Base-by-base conservation (phyloP, 2,113 vertebrate genomes). In the Thinocorus orbignyianus region DNA sequence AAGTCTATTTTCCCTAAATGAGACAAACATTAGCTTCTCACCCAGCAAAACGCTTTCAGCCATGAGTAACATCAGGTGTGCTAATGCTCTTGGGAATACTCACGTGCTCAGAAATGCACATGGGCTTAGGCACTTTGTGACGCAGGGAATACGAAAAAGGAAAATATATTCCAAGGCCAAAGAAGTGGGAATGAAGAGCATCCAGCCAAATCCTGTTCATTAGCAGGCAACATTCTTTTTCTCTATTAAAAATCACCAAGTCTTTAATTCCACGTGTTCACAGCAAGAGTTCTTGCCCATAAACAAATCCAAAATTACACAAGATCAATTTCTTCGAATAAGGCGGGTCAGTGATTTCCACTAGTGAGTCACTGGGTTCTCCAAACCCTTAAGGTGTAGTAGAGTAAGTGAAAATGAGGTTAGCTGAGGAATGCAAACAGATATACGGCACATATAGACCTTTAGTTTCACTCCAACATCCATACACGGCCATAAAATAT, bases 271-370 rank as follows among this genome's bases (percentile, higher is more conserved):
- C 49, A n/a, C 46, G 49, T 23, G 41, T 88, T 81, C 82, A 81
- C 68, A 70, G 81, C 55, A 87, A 88, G 42, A 92, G 41, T 69
- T 26, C 42, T 51, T 88, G 92, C 72, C 65, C 60, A 42, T 55
- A 95, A 93, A 96, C 48, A 81, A 88, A 94, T 97, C 95, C 93
- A 97, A 97, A 95, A 95, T 33, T 73, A 76, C 54, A 91, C 70
- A 95, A 97, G 74, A 96, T 70, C 24, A 82, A 79, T 96, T 96
- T 94, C 89, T 95, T 91, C 39, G 35, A 79, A 51, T 81, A 82
- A 78, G n/a, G 81, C 92, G 76, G 16, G 71, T 78, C 16, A 9
- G 31, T 85, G 74, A 86, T 97, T 95, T 95, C 92, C 61, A 33
- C 81, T 72, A 49, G 49, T 74, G 77, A 95, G 72, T 92, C 95